These are phyloP conservation scores for Tupaia tana DNA, from an alignment of 2,113 vertebrate genomes.

Conservation along the genomic window DNA sequence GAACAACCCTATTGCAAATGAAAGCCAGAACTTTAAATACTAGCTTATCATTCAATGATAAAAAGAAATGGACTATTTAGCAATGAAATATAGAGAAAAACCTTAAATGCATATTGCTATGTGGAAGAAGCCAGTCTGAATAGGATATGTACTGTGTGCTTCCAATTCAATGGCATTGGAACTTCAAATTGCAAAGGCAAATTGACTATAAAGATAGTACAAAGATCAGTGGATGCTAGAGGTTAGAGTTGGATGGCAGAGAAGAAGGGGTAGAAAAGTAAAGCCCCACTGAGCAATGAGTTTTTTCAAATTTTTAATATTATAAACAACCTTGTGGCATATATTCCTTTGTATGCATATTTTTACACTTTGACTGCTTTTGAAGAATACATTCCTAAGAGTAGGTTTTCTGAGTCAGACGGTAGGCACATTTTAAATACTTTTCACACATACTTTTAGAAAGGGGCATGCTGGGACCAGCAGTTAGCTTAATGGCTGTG, in stretches of 20 bases:
- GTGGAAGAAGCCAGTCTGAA: not conserved
- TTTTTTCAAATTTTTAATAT: not conserved
- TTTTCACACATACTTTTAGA: not conserved
- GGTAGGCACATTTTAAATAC: not conserved
- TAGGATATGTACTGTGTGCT: not conserved
- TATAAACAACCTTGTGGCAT: not conserved
- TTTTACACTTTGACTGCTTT: not conserved
- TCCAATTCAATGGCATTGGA: not conserved
- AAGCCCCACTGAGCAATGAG: not conserved
- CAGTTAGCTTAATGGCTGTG: too few relatives aligned
- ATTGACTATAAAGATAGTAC: not conserved
- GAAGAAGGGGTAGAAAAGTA: not conserved
- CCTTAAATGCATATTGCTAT: not conserved
- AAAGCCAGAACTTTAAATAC: constrained; percentile 33
- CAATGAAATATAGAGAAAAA: not conserved
- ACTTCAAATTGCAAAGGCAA: not conserved
- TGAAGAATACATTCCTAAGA: constrained; percentile 1
- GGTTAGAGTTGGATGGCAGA: not conserved
- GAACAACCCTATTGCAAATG: not conserved
- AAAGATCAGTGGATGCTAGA: not conserved
- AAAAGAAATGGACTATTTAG: not conserved
- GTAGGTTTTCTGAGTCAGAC: not conserved
- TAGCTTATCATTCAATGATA: not conserved
- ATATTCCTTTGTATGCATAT: not conserved
- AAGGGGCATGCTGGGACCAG: not conserved